A percentile compares a stretch with the other conserved stretches of the same genome.
Conservation (phyloP, 1,140 invertebrate species). For the Drosophila melanogaster region Release_6_plus_ISO1_MT NT_033779.5:21926001-21926500, state of each 20-base stretch:
- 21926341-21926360: not conserved
- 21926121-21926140: constrained; percentile 8
- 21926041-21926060: constrained; percentile 65
- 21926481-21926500: constrained; percentile 77
- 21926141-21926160: no score
- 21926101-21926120: constrained; percentile 40
- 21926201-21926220: no score
- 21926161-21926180: no score
- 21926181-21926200: no score
- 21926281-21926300: not conserved
- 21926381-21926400: constrained; percentile 22
- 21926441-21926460: constrained; percentile 53
- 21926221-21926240: no score
- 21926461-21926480: constrained; percentile 44
- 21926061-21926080: constrained; percentile 74
- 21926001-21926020: constrained; percentile 79
- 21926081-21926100: constrained; percentile 38
- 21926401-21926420: no score
- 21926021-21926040: constrained; percentile 80
- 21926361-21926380: constrained; percentile 9
- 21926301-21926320: not conserved
- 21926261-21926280: no score
- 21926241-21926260: no score
- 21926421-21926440: constrained; percentile 24
- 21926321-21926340: constrained; percentile 39